These are phyloP conservation scores for Ptychobarbus kaznakovi DNA, from an alignment of 2,797 vertebrate species.

Conservation along the genomic window DNA sequence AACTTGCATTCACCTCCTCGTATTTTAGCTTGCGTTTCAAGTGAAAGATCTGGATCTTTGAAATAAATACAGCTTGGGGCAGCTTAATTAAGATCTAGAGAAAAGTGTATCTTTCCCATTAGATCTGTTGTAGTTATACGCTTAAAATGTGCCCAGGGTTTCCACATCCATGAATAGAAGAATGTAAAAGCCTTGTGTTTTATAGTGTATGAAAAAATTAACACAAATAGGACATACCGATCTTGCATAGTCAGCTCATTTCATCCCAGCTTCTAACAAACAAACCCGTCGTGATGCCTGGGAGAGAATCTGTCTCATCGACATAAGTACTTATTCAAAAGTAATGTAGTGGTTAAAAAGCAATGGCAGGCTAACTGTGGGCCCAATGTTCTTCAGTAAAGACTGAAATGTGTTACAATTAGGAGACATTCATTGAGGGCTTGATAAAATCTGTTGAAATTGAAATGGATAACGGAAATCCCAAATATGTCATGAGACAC, in stretches of 20 bases:
- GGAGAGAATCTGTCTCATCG: constrained; percentile 12
- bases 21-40: neutral
- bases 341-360: constrained; percentile 43
- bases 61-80: constrained; percentile 14
- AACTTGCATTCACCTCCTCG: constrained; percentile 2
- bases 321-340: constrained; percentile 31
- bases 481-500: constrained; percentile 10
- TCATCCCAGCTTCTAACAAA: constrained; percentile 35
- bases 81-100: neutral
- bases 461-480: constrained; percentile 13
- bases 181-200: constrained; percentile 39
- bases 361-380: constrained; percentile 28
- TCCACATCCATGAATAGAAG: constrained; percentile 20
- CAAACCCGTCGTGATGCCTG: constrained; percentile 28
- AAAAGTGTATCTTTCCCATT: neutral
- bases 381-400: constrained; percentile 31
- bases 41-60: neutral
- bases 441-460: neutral
- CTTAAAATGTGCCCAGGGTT: constrained; percentile 16
- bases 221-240: constrained; percentile 35
- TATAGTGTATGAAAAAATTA: neutral
- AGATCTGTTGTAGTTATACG: neutral
- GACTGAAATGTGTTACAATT: constrained; percentile 30
- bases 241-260: constrained; percentile 60
- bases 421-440: constrained; percentile 17